Base-by-base conservation (phyloP, 2,888 invertebrate species). In the Dromius quadrimaculatus region DNA sequence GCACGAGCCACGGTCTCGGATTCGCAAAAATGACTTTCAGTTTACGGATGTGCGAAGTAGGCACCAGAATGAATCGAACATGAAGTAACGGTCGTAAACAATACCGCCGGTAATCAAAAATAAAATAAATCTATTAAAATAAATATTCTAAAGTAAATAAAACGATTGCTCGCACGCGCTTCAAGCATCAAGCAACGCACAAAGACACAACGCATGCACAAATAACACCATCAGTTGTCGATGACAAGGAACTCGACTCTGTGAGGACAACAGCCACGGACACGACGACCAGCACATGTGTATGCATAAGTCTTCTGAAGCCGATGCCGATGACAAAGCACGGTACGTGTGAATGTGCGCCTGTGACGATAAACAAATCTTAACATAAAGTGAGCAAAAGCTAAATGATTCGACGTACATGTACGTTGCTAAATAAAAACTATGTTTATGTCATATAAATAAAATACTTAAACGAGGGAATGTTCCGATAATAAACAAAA, bases 11-110 rank as follows among this genome's bases (percentile, higher is more conserved):
- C 78, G 73, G 74, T 74, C 74, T 70, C 74, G 68, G 76, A 76
- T 75, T 76, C 79, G 79, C 77, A 77, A 68, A 68, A 57, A 80
- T 79, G 81, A 79, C 79, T 79, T n/a, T 78, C 79, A 81, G 81
- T 82, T 79, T 79, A 80, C 80, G 80, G 79, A 79, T 79, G 82
- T 82, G 80, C 81, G 75, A 80, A 76, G 79, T 81, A 80, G 78
- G 79, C 79, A 80, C 79, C 77, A 79, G 79, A 73, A 77, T 79
- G 68, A 68, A 78, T 78, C 80, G 80, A 81, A 80, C 78, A 82
- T 82, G 81, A 81, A 81, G 78, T 81, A 81, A 81, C 80, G 77
- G 32, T 78, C 73, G 72, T 71, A 73, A 73, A 74, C 76, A 81
- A 80, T 76, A 77, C 75, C 76, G 74, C 76, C 77, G 79, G 77